phyloP scores from a whole-genome alignment of 2,797 vertebrate species.

The Anguilla megastoma region DNA sequence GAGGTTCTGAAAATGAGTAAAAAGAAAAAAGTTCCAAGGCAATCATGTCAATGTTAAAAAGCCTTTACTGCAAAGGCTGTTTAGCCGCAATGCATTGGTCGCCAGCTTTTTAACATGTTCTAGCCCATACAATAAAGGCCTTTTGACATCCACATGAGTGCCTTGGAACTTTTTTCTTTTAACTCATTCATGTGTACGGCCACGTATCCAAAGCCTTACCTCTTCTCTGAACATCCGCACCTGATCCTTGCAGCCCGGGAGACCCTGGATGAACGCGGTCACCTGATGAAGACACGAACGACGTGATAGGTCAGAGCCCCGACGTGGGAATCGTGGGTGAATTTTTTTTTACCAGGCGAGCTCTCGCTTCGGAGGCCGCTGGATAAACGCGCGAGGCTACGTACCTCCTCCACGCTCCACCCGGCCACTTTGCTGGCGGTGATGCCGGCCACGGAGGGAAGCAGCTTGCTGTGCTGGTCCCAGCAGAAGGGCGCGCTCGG shows the following conservation, averaged over 20 bases:
- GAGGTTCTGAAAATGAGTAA: no score
- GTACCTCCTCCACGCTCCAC: slow-evolving; percentile 82
- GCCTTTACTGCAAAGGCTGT: no score
- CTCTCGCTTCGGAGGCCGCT: not conserved
- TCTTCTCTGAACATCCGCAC: slow-evolving; percentile 83
- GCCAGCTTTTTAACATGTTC: no score
- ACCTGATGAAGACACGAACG: slow-evolving; percentile 56
- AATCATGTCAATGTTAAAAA: no score
- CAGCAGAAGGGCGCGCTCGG: slow-evolving; percentile 77
- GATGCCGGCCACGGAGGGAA: slow-evolving; percentile 82
- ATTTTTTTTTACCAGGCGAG: not conserved
- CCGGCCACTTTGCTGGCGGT: slow-evolving; percentile 83
- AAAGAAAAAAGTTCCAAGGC: no score
- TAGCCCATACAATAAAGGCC: no score
- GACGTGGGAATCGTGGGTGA: not conserved
- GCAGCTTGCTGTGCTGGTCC: slow-evolving; percentile 85
- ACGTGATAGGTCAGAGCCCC: not conserved
- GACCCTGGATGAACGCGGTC: slow-evolving; percentile 80
- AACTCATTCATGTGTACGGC: not conserved
- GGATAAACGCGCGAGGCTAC: not conserved
- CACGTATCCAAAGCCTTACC: slow-evolving; percentile 51
- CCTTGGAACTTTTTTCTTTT: no score
- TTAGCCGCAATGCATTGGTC: not conserved
- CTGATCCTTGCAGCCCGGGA: slow-evolving; percentile 85
- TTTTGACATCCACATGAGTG: no score